Evolutionary conservation across 2,888 invertebrate species (phyloP).

Genomic region (Stenotaenia linearis): DNA sequence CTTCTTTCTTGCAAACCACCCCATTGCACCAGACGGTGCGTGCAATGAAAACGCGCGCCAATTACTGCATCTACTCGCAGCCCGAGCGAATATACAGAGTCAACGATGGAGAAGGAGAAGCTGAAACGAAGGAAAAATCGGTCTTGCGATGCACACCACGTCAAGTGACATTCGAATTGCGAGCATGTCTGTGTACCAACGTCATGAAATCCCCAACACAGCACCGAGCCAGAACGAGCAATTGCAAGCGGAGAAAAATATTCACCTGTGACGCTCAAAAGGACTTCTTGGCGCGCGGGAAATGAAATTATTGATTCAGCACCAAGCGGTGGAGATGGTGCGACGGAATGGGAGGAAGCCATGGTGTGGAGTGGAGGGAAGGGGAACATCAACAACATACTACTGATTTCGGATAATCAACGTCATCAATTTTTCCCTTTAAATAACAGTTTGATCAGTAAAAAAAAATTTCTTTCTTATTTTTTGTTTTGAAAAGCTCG

Average conservation of each 20-base stretch:
- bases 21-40: slow-evolving; percentile 20
- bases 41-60: slow-evolving; percentile 26
- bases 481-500: too few species aligned
- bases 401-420: neutral
- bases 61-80: slow-evolving; percentile 24
- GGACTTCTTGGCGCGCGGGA: slow-evolving; percentile 21
- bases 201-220: slow-evolving; percentile 23
- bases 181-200: slow-evolving; percentile 26
- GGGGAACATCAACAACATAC: neutral
- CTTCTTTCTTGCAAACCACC: slow-evolving; percentile 12
- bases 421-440: neutral
- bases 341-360: slow-evolving; percentile 19
- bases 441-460: neutral
- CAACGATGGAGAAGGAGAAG: slow-evolving; percentile 20
- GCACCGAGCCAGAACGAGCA: slow-evolving; percentile 21
- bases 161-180: slow-evolving; percentile 26
- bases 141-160: slow-evolving; percentile 22
- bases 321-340: slow-evolving; percentile 10
- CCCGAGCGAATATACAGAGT: slow-evolving; percentile 12
- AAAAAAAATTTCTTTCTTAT: too few species aligned
- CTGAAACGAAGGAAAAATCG: slow-evolving; percentile 3
- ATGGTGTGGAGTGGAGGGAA: slow-evolving; percentile 9
- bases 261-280: slow-evolving; percentile 26
- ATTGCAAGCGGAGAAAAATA: slow-evolving; percentile 13
- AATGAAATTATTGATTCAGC: slow-evolving; percentile 24